Conservation (phyloP, 2,888 invertebrate species). For the Tolmerus cingulatus region DNA sequence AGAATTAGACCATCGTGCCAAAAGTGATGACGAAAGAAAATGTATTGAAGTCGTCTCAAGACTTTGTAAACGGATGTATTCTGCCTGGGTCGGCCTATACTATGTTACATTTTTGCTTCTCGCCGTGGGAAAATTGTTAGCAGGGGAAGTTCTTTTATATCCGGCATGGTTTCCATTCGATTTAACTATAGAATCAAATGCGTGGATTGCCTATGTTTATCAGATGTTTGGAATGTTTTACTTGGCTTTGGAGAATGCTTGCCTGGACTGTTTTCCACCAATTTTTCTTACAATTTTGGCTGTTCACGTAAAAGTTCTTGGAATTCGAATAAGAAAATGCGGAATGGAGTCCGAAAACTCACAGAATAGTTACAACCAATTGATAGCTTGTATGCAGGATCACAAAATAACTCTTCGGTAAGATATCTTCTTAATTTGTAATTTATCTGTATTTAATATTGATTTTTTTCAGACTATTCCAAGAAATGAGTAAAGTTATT, state of each 20-base stretch:
- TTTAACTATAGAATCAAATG: neutral
- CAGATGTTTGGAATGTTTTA: neutral
- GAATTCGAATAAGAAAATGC: neutral
- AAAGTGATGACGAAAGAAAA: neutral
- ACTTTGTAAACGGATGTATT: neutral
- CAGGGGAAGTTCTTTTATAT: neutral
- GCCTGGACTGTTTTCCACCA: neutral
- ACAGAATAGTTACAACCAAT: neutral
- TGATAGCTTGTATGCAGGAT: neutral
- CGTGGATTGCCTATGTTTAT: neutral
- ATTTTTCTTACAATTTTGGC: neutral
- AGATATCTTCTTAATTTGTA: neutral
- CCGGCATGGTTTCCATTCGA: neutral
- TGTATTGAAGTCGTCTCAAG: neutral
- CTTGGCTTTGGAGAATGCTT: neutral
- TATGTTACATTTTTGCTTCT: neutral
- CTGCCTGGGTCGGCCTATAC: neutral
- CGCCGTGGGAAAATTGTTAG: neutral
- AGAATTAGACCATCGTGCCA: neutral
- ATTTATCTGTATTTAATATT: neutral
- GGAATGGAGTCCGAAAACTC: neutral
- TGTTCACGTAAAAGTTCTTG: neutral
- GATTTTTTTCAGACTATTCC: neutral
- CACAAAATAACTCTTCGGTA: neutral
- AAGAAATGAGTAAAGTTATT: neutral